phyloP scores from a whole-genome alignment of 2,113 vertebrate genomes.

The Columba livia region DNA sequence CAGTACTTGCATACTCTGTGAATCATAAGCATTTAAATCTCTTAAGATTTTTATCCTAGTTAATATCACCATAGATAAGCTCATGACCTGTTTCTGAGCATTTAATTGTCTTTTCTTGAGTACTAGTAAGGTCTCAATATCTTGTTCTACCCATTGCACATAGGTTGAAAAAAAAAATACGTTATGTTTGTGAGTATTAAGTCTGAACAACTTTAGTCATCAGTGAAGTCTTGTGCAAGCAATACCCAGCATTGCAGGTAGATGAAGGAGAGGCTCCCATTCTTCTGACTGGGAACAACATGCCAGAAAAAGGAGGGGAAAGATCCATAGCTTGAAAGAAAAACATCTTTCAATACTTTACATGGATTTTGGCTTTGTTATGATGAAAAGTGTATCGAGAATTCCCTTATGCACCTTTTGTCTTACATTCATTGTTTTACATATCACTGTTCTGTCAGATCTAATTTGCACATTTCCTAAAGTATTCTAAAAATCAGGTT shows the following conservation, averaged over 20 bases:
- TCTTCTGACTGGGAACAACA: neutral
- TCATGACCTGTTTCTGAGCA: conserved; percentile 31
- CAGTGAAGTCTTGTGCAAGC: neutral
- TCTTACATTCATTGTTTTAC: neutral
- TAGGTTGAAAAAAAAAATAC: neutral
- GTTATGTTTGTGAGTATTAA: neutral
- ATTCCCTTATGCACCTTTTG: conserved; percentile 7
- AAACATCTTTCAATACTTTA: neutral
- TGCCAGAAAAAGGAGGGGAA: neutral
- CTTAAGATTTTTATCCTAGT: conserved; percentile 59
- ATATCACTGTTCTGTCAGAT: neutral
- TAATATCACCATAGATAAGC: conserved; percentile 50
- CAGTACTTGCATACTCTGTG: neutral
- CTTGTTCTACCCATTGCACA: neutral
- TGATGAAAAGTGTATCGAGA: neutral
- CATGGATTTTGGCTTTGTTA: conserved; percentile 1
- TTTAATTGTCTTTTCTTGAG: neutral
- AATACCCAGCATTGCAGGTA: neutral
- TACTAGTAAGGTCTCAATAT: neutral
- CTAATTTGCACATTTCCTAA: neutral
- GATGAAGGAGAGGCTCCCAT: neutral
- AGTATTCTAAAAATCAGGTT: neutral
- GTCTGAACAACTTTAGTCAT: neutral
- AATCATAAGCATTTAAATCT: conserved; percentile 60
- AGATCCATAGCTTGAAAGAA: neutral